Base-by-base conservation (phyloP, 2,113 vertebrate genomes). In the Pampusana beccarii region DNA sequence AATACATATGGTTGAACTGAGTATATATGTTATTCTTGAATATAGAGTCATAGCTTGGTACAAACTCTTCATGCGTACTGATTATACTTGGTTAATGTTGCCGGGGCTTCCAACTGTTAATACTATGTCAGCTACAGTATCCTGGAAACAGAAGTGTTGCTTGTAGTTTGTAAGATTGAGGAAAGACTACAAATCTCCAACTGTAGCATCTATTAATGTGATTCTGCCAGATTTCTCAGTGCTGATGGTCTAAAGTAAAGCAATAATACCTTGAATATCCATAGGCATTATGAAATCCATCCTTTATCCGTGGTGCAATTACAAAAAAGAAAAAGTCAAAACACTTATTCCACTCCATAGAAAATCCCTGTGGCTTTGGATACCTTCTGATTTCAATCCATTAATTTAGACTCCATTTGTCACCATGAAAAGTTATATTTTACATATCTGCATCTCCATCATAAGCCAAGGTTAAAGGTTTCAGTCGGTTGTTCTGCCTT, bases 391-490 rank as follows among this genome's bases (percentile, higher is more conserved):
- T 83, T 96, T 86, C 38, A 92, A 81, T 94, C 78, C 77, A 90
- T 89, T 85, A 95, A 94, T 94, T 93, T 77, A 83, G 50, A 95
- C 60, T 93, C 33, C 94, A 74, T 93, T 89, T 77, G 62, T 86
- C 62, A 77, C 48, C 57, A 70, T 54, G 51, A 64, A 70, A 87
- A 92, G 28, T 88, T 73, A 26, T 6, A 66, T 36, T 93, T 97
- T 98, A 99, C 99, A 99, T 99, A 97, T 99, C 99, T 48, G 99
- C 99, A 42, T 99, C 99, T 85, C 99, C 99, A 90, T 99, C 99
- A 66, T 99, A 99, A 96, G 99, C 99, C 97, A 99, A 98, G 66
- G 99, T 99, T 97, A 99, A 98, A 96, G 99, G 99, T 98, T 99
- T 99, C 98, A 99, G 98, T 80, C 99, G 98, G 98, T 99, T 99